Base-by-base conservation (phyloP, 1,140 invertebrate genomes). In the Pseudomyrmex flavicornis region DNA sequence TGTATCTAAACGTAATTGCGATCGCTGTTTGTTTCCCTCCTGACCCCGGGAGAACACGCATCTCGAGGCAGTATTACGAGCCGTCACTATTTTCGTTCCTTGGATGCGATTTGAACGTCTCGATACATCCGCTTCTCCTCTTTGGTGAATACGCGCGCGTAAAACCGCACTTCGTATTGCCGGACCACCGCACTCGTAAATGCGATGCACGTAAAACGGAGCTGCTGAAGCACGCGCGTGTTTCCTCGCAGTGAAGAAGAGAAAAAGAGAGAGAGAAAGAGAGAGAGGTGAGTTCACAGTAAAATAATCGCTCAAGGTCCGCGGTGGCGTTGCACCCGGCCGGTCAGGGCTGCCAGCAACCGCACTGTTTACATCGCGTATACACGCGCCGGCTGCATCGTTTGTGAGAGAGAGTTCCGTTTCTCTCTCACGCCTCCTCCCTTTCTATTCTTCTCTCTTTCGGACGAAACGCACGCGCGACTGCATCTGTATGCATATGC, bases 231-330 rank as follows among this genome's bases (percentile, higher is more conserved):
- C 62, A 15, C 66, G 79, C 82, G 74, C 75, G 68, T 48, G 13
- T 65, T 72, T 61, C 56, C 56, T 35, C 35, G 35, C 35, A 5
- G 35, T 35, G 5, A 35, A 35, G 35, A 35, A 35, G 35, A 35
- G 35, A 35, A 35, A 35, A 35, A 35, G 35, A 35, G 35, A 35
- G 35, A 35, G 4, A 35, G 7, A 35, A 0, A 35, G 35, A 35
- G 72, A 44, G 50, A 56, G 82, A 74, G 68, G 86, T 61, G 84
- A 76, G 86, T 90, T 92, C 89, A 88, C 90, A 92, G 93, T 93
- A 93, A 94, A 94, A 94, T 94, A 93, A 93, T 93, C 92, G 93
- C 89, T 93, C 93, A 93, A 94, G 93, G 93, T 93, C 92, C 91
- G 89, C 85, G 86, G 91, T 92, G 93, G 92, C 93, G 93, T 93